These are phyloP conservation scores for Cepphus grylle DNA, from an alignment of 2,113 vertebrate genomes.

Conservation along the genomic window DNA sequence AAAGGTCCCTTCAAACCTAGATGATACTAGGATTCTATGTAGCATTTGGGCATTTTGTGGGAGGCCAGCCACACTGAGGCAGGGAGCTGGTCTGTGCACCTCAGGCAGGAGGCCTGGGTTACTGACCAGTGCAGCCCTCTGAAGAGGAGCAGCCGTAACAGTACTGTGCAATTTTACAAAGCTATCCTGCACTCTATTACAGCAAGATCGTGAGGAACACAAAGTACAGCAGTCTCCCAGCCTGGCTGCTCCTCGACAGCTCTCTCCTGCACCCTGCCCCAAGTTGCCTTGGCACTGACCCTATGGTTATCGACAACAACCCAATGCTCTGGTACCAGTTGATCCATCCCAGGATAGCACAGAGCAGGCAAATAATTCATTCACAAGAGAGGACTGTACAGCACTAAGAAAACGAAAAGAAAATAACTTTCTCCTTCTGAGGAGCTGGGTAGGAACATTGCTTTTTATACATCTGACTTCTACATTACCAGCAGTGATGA, in stretches of 20 bases:
- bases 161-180: accelerated
- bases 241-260: not conserved
- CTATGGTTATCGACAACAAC: not conserved
- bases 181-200: not conserved
- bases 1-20: not conserved
- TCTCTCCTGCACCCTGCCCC: accelerated
- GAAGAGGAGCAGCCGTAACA: accelerated
- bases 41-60: accelerated
- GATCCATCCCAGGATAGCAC: not conserved
- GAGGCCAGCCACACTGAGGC: accelerated
- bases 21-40: not conserved
- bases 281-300: accelerated
- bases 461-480: not conserved
- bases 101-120: not conserved
- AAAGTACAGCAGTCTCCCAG: not conserved
- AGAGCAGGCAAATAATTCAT: not conserved
- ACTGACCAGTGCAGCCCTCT: accelerated
- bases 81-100: accelerated
- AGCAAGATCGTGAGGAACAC: not conserved
- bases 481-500: not conserved
- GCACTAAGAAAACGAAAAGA: not conserved
- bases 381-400: not conserved
- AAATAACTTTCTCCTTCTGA: not conserved
- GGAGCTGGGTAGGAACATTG: not conserved
- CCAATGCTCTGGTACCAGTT: not conserved